Evolutionary conservation across 2,113 vertebrate genomes (phyloP), one percentile per base, ranked within the genome.

Genomic region (Fukomys damarensis): DNA sequence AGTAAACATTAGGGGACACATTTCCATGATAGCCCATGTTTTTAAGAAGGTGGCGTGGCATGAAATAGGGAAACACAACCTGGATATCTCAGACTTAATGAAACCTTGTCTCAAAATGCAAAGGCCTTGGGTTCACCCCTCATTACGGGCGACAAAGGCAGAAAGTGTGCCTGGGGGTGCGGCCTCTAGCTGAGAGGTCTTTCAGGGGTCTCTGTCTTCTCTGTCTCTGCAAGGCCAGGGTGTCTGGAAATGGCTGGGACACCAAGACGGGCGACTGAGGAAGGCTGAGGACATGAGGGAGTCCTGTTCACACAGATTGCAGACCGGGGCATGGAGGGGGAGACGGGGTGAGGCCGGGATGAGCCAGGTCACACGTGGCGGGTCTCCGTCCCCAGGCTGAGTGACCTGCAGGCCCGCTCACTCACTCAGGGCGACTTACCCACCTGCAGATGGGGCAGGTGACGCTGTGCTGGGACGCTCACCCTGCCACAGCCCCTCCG

Each of bases 201-300:
- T 7, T 3, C 38, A 4, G 65, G 83, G 35, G 3, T n/a, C n/a
- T n/a, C n/a, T n/a, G n/a, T n/a, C n/a, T n/a, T n/a, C 32, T 11
- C 41, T 7, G 14, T 63, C 38, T 20, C 26, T 28, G 41, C 30
- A 30, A 19, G 92, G 8, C 17, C 28, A 13, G 79, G 2, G 13
- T 49, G 59, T 41, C 5, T 49, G 41, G 38, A 24, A 26, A n/a
- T 6, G 32, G 46, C 81, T 10, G 0, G 43, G 86, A 20, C 19
- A 32, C 77, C 13, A 17, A 58, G 26, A 16, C 16, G 19, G 32
- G 0, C 54, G 16, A 49, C 68, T 0, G 52, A 28, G 46, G 26
- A 43, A 56, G 7, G 61, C 2, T 3, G 54, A 41, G 59, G 49
- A 2, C 9, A 0, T 4, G 0, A 0, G 43, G 61, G n/a, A 19